Conservation (phyloP, 2,888 invertebrate species). For the Epinotia ramella region DNA sequence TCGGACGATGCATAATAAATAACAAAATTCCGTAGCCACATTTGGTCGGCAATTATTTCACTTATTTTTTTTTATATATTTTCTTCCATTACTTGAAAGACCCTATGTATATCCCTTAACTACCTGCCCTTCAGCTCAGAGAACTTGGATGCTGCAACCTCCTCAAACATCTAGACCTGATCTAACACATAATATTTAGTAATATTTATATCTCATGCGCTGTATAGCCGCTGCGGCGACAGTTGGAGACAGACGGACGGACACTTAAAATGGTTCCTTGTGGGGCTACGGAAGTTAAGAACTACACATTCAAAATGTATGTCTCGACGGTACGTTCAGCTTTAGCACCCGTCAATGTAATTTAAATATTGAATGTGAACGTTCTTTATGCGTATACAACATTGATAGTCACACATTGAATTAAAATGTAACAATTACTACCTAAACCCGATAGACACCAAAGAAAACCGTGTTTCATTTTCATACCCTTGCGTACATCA, state of each 20-base stretch:
- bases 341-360: not conserved
- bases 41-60: not conserved
- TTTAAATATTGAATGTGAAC: not conserved
- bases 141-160: not conserved
- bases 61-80: not conserved
- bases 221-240: not conserved
- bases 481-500: slow-evolving; percentile 27
- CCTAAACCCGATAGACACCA: slow-evolving; percentile 10
- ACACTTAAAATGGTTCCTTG: not conserved
- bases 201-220: not conserved
- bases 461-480: slow-evolving; percentile 9
- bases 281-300: not conserved
- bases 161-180: not conserved
- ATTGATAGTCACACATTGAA: slow-evolving; percentile 6
- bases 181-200: not conserved
- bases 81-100: not conserved
- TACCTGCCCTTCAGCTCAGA: not conserved
- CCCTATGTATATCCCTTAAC: not conserved
- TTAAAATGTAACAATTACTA: slow-evolving; percentile 16
- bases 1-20: not conserved
- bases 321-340: not conserved
- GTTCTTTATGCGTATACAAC: not conserved
- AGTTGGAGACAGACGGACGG: slow-evolving; percentile 8
- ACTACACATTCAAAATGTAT: not conserved
- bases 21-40: not conserved